A percentile compares a stretch with the other conserved stretches of the same genome.
phyloP scores from a whole-genome alignment of 2,888 invertebrate genomes.

The Holacanthella duospinosa region DNA sequence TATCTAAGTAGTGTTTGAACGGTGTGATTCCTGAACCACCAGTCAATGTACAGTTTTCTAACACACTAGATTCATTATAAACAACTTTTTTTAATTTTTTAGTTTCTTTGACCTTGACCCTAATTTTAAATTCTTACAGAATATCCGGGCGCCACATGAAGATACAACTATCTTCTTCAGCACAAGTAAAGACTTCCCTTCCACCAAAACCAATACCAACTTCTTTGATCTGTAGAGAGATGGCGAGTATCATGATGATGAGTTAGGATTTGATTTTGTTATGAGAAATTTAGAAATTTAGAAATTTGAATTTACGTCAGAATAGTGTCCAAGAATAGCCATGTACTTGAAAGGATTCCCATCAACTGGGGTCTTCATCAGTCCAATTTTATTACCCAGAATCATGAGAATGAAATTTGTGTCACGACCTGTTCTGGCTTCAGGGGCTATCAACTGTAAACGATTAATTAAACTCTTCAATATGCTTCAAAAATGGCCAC shows the following conservation, averaged over 20 bases:
- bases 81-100: not conserved
- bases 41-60: conserved; percentile 8
- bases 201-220: conserved; percentile 17
- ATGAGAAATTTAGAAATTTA: not conserved
- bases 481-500: too few relatives aligned
- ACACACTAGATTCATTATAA: not conserved
- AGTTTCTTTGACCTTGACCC: too few relatives aligned
- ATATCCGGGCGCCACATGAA: conserved; percentile 26
- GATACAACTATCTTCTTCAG: conserved; percentile 21
- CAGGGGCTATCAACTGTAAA: not conserved
- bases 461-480: too few relatives aligned
- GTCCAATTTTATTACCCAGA: conserved; percentile 28
- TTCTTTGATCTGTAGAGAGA: conserved; percentile 18
- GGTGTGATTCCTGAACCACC: conserved; percentile 27
- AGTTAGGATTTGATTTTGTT: not conserved
- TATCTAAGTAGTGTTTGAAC: conserved; percentile 23
- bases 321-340: conserved; percentile 32
- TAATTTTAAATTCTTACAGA: not conserved
- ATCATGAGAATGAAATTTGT: conserved; percentile 27
- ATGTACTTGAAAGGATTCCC: conserved; percentile 35
- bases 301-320: not conserved
- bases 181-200: conserved; percentile 28
- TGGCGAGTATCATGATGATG: too few relatives aligned
- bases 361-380: conserved; percentile 32
- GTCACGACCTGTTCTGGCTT: not conserved